Evolutionary conservation across 1,140 invertebrate species (phyloP).

Genomic region (Rhopalosiphum padi): DNA sequence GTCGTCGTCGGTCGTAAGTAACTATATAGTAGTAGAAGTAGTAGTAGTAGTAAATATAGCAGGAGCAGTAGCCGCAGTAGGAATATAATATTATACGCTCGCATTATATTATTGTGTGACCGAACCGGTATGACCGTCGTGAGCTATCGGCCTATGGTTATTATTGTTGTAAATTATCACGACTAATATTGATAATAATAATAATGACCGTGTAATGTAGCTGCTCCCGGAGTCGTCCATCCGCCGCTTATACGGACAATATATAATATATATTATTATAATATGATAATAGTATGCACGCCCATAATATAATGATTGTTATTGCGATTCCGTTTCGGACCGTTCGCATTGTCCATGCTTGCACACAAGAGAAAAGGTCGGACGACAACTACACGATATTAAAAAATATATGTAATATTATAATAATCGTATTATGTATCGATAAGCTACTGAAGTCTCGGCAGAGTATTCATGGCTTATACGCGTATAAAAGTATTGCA

Average conservation of each 20-base stretch:
- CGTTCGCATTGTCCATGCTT: background rate
- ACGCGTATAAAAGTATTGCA: too few species aligned
- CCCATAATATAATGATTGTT: background rate
- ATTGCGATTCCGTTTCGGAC: background rate
- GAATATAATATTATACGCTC: background rate
- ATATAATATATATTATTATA: background rate
- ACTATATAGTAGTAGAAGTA: too few species aligned
- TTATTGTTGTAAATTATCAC: conserved; percentile 29
- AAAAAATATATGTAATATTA: background rate
- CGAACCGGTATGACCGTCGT: background rate
- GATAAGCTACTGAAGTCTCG: background rate
- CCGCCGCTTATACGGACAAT: background rate
- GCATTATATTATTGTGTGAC: background rate
- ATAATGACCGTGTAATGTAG: background rate
- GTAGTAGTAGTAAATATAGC: background rate
- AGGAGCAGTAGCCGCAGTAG: background rate
- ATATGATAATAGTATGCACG: background rate
- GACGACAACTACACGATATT: background rate
- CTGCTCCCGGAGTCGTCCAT: background rate
- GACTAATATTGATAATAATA: conserved; percentile 25
- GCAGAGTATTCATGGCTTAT: background rate
- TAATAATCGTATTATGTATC: background rate
- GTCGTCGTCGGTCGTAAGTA: background rate
- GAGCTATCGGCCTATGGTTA: background rate
- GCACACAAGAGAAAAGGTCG: background rate